Conservation (phyloP, 2,797 vertebrate genomes). For the Crotalus adamanteus region DNA sequence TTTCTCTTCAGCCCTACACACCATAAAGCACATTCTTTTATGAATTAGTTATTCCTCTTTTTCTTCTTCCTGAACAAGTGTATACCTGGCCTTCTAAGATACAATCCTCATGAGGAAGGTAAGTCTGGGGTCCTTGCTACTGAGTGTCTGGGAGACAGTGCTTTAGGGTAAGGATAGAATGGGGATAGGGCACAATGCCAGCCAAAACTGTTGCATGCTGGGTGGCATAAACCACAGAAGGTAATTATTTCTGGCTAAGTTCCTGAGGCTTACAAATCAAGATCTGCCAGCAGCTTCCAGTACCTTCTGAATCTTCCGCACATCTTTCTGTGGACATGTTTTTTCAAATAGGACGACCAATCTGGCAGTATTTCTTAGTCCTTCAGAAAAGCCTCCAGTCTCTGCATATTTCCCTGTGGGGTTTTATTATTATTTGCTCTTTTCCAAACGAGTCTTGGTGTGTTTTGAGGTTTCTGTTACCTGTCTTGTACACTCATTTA, state of each 20-base stretch:
- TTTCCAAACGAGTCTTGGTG: conserved; percentile 54
- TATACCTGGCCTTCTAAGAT: rapidly evolving
- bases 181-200: conserved; percentile 4
- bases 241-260: conserved; percentile 46
- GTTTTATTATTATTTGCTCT: conserved; percentile 6
- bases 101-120: background rate
- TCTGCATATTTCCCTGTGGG: background rate
- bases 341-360: rapidly evolving
- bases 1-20: background rate
- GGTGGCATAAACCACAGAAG: conserved; percentile 48
- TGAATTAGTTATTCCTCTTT: background rate
- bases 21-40: background rate
- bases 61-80: background rate
- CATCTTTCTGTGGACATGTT: background rate
- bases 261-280: conserved; percentile 41
- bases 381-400: background rate
- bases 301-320: background rate
- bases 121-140: conserved; percentile 6
- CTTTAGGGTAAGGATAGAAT: background rate
- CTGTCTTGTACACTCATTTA: conserved; percentile 53
- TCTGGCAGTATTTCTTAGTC: background rate
- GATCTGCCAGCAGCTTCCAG: background rate
- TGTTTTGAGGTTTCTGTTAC: conserved; percentile 69
- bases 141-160: conserved; percentile 33
- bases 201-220: conserved; percentile 18